phyloP scores from a whole-genome alignment of 2,797 vertebrate genomes.

The Sparidentex hasta region DNA sequence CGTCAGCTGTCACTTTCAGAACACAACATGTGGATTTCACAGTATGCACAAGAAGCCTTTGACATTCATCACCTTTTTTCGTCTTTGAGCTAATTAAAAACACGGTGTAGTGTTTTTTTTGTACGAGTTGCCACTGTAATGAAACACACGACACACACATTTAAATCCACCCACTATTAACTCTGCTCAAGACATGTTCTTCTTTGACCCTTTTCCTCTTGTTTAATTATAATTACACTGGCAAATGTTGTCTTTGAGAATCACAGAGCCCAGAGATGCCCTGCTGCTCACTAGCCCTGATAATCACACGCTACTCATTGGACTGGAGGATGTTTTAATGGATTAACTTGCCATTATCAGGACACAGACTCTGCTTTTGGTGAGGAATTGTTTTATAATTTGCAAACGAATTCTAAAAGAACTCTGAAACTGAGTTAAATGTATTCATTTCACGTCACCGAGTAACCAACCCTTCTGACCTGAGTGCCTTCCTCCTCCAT shows the following conservation, averaged over 20 bases:
- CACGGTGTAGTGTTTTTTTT: not conserved
- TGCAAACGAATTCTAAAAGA: slow-evolving; percentile 9
- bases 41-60: not conserved
- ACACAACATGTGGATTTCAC: slow-evolving; percentile 9
- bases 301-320: slow-evolving; percentile 37
- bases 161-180: not conserved
- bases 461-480: not conserved
- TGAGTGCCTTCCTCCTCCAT: not conserved
- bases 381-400: not conserved
- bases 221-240: slow-evolving; percentile 44
- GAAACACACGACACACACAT: not conserved
- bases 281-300: slow-evolving; percentile 17
- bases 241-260: slow-evolving; percentile 37
- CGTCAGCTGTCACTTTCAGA: slow-evolving; percentile 16
- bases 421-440: slow-evolving; percentile 1
- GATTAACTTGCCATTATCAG: slow-evolving; percentile 12
- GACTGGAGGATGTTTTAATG: slow-evolving; percentile 35
- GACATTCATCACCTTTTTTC: not conserved
- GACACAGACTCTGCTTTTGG: not conserved
- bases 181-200: slow-evolving; percentile 1
- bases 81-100: slow-evolving; percentile 18
- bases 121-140: not conserved
- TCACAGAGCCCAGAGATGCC: slow-evolving; percentile 16
- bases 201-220: slow-evolving; percentile 2
- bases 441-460: not conserved